These are phyloP conservation scores for Lithobates sylvaticus DNA, from an alignment of 2,797 vertebrate species.

Conservation along the genomic window DNA sequence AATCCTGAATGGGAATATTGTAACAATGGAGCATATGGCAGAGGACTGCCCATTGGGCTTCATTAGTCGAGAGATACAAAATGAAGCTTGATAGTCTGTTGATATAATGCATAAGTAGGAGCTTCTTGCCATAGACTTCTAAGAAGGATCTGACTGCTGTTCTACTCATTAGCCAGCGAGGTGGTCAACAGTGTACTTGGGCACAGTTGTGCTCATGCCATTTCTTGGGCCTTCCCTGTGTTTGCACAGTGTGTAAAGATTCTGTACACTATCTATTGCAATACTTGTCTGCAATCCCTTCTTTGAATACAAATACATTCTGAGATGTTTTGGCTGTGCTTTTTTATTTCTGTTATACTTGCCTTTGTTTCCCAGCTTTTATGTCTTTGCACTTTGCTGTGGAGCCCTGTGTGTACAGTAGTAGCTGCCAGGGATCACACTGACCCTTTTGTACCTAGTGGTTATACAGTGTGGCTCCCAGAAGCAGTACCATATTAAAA, in stretches of 20 bases:
- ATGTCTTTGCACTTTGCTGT: background rate
- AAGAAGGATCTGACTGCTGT: background rate
- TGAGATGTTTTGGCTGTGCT: no score
- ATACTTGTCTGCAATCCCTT: no score
- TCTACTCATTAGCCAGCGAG: background rate
- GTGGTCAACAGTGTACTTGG: background rate
- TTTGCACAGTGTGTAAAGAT: no score
- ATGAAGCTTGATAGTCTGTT: constrained; percentile 10
- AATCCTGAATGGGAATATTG: constrained; percentile 72
- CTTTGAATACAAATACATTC: no score
- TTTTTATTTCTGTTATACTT: no score
- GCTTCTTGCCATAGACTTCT: background rate
- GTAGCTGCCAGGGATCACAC: background rate
- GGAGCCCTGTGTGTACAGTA: background rate
- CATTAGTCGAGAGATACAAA: constrained; percentile 74
- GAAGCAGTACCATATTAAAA: background rate
- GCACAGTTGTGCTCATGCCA: background rate
- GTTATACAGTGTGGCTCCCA: no score
- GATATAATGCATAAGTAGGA: constrained; percentile 7
- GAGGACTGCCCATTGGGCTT: constrained; percentile 72
- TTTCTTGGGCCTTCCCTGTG: background rate
- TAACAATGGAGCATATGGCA: constrained; percentile 76
- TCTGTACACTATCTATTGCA: background rate
- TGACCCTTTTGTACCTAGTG: background rate
- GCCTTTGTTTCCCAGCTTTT: background rate